Percentiles rank a stretch among this genome's conserved stretches.
Evolutionary conservation across 2,888 invertebrate species (phyloP).

Genomic region (Morpho deidamia): DNA sequence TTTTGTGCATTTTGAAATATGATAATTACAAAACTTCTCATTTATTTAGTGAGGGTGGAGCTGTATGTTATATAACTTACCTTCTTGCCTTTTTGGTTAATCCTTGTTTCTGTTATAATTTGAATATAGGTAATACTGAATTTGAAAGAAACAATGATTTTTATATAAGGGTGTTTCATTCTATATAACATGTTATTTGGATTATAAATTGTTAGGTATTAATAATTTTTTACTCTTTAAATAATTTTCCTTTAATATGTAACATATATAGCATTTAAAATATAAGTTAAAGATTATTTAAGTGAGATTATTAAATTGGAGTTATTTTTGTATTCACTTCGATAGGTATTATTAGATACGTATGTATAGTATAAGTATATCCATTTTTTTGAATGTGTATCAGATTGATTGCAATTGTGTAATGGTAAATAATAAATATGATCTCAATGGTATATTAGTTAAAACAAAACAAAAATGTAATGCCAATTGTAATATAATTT

Average conservation of each 20-base stretch:
- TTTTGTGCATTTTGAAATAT: too few species aligned
- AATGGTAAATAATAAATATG: constrained; percentile 29
- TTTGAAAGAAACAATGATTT: background rate
- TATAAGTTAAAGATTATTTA: constrained; percentile 52
- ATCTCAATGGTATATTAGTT: constrained; percentile 33
- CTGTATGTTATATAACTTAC: too few species aligned
- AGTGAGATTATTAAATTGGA: constrained; percentile 63
- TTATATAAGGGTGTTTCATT: background rate
- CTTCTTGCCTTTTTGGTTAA: too few species aligned
- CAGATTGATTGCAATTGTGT: constrained; percentile 24
- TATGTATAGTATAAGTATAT: constrained; percentile 23
- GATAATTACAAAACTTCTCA: too few species aligned
- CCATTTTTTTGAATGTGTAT: constrained; percentile 19
- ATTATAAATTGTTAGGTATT: constrained; percentile 9
- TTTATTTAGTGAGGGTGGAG: too few species aligned
- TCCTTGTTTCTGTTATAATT: too few species aligned
- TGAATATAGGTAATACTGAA: background rate
- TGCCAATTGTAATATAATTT: constrained; percentile 12
- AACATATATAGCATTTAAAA: constrained; percentile 32
- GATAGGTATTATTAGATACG: constrained; percentile 30
- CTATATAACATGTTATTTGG: constrained; percentile 7
- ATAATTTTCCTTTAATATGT: constrained; percentile 24
- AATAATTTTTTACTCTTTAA: constrained; percentile 14
- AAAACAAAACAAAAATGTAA: constrained; percentile 33
- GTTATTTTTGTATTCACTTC: constrained; percentile 65